phyloP scores from a whole-genome alignment of 2,888 invertebrate species.

The Apodemia hepburni region DNA sequence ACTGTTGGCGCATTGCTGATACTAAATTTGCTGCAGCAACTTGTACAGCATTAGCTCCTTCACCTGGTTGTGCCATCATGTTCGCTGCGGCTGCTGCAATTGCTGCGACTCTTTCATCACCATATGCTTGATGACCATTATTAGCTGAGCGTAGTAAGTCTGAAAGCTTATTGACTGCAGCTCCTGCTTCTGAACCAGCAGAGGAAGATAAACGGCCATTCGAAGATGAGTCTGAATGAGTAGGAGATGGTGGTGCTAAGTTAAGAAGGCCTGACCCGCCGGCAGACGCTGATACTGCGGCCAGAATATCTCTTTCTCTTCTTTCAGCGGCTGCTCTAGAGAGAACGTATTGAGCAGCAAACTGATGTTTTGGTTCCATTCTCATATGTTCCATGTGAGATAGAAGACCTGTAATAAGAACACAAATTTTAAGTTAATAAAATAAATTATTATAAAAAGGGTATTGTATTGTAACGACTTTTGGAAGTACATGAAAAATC shows the following conservation, averaged over 20 bases:
- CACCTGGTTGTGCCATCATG: conserved; percentile 81
- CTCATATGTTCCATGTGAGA: conserved; percentile 98
- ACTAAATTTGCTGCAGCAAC: conserved; percentile 88
- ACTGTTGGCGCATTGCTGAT: conserved; percentile 85
- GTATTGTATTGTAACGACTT: too few relatives aligned
- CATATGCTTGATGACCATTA: conserved; percentile 83
- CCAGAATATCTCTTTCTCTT: conserved; percentile 90
- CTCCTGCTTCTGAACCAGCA: conserved; percentile 87
- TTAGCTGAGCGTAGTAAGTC: conserved; percentile 83
- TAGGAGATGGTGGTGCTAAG: conserved; percentile 91
- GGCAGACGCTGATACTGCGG: conserved; percentile 83
- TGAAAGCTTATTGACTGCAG: conserved; percentile 80
- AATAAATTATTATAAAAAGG: too few relatives aligned
- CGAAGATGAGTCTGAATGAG: conserved; percentile 92
- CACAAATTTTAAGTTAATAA: conserved; percentile 2
- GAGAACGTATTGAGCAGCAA: conserved; percentile 95
- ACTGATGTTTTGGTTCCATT: conserved; percentile 97
- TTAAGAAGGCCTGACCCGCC: conserved; percentile 82
- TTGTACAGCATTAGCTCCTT: conserved; percentile 83
- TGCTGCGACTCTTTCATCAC: conserved; percentile 85
- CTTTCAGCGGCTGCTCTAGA: conserved; percentile 95
- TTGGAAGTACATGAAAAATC: too few relatives aligned
- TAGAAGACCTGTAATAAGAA: conserved; percentile 85
- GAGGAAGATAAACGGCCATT: conserved; percentile 91
- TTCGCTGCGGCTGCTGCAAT: conserved; percentile 84